Percentiles rank a stretch among this genome's conserved stretches.
Evolutionary conservation across 2,113 vertebrate genomes (phyloP).

Genomic region (Atherinomorus stipes): DNA sequence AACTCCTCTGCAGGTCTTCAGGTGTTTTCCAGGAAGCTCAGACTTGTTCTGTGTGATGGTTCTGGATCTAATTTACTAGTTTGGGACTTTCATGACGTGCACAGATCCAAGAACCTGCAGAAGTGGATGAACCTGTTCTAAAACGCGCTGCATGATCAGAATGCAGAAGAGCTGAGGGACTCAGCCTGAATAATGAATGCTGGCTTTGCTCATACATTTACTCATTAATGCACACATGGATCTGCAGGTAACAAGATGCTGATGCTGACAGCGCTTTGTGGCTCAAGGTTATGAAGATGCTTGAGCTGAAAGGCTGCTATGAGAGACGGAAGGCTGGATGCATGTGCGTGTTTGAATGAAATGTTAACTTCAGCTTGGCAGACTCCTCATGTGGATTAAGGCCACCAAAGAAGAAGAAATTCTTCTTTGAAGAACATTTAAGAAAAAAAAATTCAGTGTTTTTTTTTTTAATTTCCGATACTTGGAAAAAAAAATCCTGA

Average conservation of each 20-base stretch:
- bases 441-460: no score
- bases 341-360: neutral
- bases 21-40: neutral
- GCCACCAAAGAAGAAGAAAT: no score
- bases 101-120: neutral
- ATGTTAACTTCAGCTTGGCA: neutral
- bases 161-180: neutral
- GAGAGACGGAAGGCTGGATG: conserved; percentile 11
- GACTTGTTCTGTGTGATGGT: neutral
- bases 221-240: conserved; percentile 58
- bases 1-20: neutral
- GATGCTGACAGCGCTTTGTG: conserved; percentile 60
- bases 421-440: no score
- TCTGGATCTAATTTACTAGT: no score
- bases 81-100: conserved; percentile 11
- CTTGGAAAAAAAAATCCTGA: no score
- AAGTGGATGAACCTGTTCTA: neutral
- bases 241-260: conserved; percentile 27
- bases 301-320: neutral
- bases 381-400: no score
- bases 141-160: neutral
- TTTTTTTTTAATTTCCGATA: no score
- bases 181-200: conserved; percentile 30
- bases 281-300: conserved; percentile 61
- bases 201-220: conserved; percentile 14